Evolutionary conservation across 1,140 invertebrate species (phyloP), one percentile per base, ranked within the genome.

Genomic region (Penaeus chinensis): DNA sequence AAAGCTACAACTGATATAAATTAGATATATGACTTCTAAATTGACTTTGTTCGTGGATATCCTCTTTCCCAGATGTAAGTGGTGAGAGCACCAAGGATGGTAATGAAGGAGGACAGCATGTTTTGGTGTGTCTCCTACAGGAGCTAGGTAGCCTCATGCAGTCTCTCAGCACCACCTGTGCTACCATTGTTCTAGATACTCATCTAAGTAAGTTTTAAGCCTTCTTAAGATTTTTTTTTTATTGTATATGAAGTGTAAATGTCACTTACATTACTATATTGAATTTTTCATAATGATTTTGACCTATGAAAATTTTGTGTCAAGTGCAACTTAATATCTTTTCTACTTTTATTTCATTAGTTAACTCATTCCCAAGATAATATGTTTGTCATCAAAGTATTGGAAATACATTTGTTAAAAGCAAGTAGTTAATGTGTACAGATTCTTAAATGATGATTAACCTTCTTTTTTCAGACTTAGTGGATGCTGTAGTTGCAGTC

Each of bases 71-170:
- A 88, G 87, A 88, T 82, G 89, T 89, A 18, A 89, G 82, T 65
- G 83, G 83, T n/a, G 87, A 89, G 62, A 84, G 85, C 32, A 82
- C 63, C n/a, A 88, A 88, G 65, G 89, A 74, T 32, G 84, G 62
- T 37, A 89, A 87, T 19, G 86, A 90, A 74, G 85, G 89, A 60
- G 97, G 96, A 92, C 98, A 99, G 92, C 98, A 99, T 93, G 93
- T 99, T 83, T 91, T 99, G 47, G 97, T 99, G 10, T 99, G 98
- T 92, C 97, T 97, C 10, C 93, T 99, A 42, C 97, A 98, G 91
- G 98, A 99, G 93, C 95, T 98, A 81, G 93, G 94, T 3, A 92
- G 92, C 88, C 91, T 95, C 13, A 95, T 99, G 66, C 93, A 96
- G 60, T 96, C 96, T 88, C 94, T 99, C 11, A 98, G 98, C 37